These are phyloP conservation scores for human (Homo sapiens) DNA, from an alignment of 2,113 vertebrate genomes.

Conservation along the genomic window GRCh38 chr19:33390001-33390500, in stretches of 20 bases:
- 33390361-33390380: conserved; percentile 88
- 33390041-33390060: conserved; percentile 10
- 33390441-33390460: neutral
- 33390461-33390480: conserved; percentile 83
- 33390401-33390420: conserved; percentile 87
- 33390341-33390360: conserved; percentile 88
- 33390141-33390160: conserved; percentile 78
- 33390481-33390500: conserved; percentile 81
- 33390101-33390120: conserved; percentile 75
- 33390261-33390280: conserved; percentile 85
- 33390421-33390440: conserved; percentile 82
- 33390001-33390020: neutral
- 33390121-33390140: conserved; percentile 77
- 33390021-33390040: neutral
- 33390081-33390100: conserved; percentile 72
- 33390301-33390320: conserved; percentile 80
- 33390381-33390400: conserved; percentile 88
- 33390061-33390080: conserved; percentile 29
- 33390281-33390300: conserved; percentile 87
- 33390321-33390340: conserved; percentile 82
- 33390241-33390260: conserved; percentile 83
- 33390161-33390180: conserved; percentile 81
- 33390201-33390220: conserved; percentile 85
- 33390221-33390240: conserved; percentile 86
- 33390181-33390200: conserved; percentile 84